phyloP scores from a whole-genome alignment of 2,113 vertebrate species.

The Tragelaphus buxtoni region DNA sequence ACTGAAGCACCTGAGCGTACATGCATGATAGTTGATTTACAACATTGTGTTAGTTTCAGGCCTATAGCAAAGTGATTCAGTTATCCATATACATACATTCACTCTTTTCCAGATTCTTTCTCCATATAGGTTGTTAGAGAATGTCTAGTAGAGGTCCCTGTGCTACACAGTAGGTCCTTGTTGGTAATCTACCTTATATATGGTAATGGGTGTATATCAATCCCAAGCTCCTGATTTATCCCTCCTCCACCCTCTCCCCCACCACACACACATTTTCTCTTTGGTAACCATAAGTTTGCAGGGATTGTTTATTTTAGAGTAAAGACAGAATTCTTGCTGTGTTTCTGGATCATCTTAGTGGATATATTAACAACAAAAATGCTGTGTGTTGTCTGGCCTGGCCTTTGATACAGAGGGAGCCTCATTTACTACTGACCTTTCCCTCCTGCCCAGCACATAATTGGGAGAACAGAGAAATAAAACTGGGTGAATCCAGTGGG shows the following conservation, averaged over 20 bases:
- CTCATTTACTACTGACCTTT: background rate
- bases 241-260: background rate
- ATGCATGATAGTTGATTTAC: background rate
- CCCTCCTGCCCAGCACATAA: background rate
- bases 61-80: background rate
- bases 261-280: background rate
- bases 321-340: background rate
- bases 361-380: background rate
- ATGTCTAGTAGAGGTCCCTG: background rate
- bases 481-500: background rate
- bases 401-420: background rate
- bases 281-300: background rate
- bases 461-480: background rate
- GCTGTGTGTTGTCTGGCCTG: background rate
- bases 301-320: slow-evolving; percentile 11
- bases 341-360: background rate
- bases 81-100: background rate
- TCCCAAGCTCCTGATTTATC: background rate
- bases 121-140: background rate
- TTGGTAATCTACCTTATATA: background rate
- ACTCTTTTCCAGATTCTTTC: background rate
- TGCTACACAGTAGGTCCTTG: background rate
- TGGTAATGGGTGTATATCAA: background rate
- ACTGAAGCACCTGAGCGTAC: background rate
- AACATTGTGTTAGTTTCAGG: background rate